Conservation (phyloP, 2,797 vertebrate species). For the Alosa sapidissima region DNA sequence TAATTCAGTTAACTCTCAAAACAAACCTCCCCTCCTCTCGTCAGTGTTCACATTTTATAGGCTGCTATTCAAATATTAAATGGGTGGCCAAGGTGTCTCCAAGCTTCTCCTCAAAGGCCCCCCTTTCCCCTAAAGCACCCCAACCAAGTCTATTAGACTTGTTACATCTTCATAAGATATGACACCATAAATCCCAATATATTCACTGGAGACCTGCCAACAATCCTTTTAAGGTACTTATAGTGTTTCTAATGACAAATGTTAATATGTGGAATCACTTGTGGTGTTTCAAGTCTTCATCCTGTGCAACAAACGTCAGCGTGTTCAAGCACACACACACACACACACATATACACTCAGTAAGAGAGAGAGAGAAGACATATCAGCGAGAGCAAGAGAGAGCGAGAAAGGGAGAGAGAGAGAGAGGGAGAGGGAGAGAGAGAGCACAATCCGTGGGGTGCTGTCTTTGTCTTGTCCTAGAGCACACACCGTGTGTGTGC, state of each 20-base stretch:
- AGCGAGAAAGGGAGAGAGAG: not conserved
- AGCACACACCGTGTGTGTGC: not conserved
- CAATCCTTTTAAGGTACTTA: slow-evolving; percentile 9
- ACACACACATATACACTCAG: not conserved
- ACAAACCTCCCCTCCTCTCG: not conserved
- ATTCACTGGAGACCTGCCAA: not conserved
- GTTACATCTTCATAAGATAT: not conserved
- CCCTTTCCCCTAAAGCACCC: not conserved
- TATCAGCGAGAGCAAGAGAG: not conserved
- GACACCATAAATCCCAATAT: not conserved
- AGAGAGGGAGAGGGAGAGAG: not conserved
- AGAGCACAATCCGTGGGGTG: not conserved
- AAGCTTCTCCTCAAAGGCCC: not conserved
- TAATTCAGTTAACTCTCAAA: not conserved
- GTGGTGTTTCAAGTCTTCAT: not conserved
- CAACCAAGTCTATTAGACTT: not conserved
- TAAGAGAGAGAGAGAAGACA: not conserved
- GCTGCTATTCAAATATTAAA: not conserved
- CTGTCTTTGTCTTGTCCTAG: not conserved
- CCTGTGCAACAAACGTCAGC: not conserved
- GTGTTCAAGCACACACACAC: not conserved
- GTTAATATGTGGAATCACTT: not conserved
- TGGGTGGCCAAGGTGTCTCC: not conserved
- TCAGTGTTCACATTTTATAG: not conserved
- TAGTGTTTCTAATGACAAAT: not conserved